These are phyloP conservation scores for Terrapene triunguis DNA, from an alignment of 2,113 vertebrate genomes.

Conservation along the genomic window DNA sequence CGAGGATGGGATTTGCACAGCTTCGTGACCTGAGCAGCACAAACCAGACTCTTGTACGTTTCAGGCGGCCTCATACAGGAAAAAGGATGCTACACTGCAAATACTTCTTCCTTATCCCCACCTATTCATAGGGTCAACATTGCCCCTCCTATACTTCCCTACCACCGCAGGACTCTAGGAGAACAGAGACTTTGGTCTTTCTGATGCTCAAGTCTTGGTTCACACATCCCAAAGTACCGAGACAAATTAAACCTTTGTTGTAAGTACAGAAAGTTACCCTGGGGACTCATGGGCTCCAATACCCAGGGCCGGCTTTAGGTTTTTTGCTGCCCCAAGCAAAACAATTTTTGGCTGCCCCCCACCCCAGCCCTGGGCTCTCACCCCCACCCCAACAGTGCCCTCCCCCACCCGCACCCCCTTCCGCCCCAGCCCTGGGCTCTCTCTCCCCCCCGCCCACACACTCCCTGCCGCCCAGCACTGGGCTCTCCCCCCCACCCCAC, in stretches of 20 bases:
- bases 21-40: background rate
- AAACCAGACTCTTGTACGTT: fast-evolving
- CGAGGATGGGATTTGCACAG: background rate
- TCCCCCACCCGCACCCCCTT: too few species aligned
- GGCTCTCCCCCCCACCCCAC: too few species aligned
- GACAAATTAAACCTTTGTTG: background rate
- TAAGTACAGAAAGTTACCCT: background rate
- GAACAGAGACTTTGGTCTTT: background rate
- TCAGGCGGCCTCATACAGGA: background rate
- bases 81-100: fast-evolving
- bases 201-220: background rate
- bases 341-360: too few species aligned
- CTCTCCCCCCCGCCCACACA: too few species aligned
- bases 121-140: background rate
- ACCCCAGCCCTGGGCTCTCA: too few species aligned
- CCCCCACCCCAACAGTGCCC: too few species aligned
- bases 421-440: too few species aligned
- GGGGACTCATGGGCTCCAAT: background rate
- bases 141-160: background rate
- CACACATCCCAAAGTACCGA: fast-evolving
- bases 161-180: fast-evolving
- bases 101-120: background rate
- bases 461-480: too few species aligned
- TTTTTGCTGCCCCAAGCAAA: too few species aligned
- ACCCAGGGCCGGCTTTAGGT: background rate